Base-by-base conservation (phyloP, 2,888 invertebrate species). In the Phragmatobia fuliginosa region DNA sequence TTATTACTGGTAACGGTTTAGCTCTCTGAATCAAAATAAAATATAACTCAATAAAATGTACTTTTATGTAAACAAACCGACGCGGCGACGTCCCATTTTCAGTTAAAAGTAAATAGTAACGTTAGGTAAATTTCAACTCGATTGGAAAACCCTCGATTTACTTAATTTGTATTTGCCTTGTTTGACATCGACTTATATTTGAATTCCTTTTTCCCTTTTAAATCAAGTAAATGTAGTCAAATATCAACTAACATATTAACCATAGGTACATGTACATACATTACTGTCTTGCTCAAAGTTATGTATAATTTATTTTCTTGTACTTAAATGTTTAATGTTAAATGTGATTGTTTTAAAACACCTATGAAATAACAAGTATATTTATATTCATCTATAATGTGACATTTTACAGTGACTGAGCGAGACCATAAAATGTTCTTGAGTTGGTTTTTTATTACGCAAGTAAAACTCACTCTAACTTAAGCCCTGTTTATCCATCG, bases 81-180 rank as follows among this genome's bases (percentile, higher is more conserved):
- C n/a, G n/a, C n/a, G n/a, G n/a, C n/a, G n/a, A n/a, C n/a, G n/a
- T n/a, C n/a, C n/a, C n/a, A n/a, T n/a, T n/a, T n/a, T n/a, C n/a
- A n/a, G n/a, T n/a, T n/a, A n/a, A n/a, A n/a, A n/a, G n/a, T n/a
- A n/a, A n/a, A n/a, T n/a, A n/a, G n/a, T n/a, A n/a, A n/a, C n/a
- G n/a, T n/a, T n/a, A n/a, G n/a, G n/a, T n/a, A 28, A 62, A 62
- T 38, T 62, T 62, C 18, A 62, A 7, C 38, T 38, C 38, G 38
- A 28, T 62, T 38, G 38, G 25, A 28, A 8, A 18, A 18, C 38
- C 8, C 28, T 7, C 7, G 0, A 8, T 62, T 62, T 28, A 38
- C 61, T 28, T 38, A 62, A 8, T 16, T 25, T 18, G 28, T 38
- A 38, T 38, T 28, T 16, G 16, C 56, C 1, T 16, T 56, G 28